Percentiles rank a stretch among this genome's conserved stretches.
Evolutionary conservation across 1,140 invertebrate genomes (phyloP).

Genomic region (Neotoxoptera formosana): DNA sequence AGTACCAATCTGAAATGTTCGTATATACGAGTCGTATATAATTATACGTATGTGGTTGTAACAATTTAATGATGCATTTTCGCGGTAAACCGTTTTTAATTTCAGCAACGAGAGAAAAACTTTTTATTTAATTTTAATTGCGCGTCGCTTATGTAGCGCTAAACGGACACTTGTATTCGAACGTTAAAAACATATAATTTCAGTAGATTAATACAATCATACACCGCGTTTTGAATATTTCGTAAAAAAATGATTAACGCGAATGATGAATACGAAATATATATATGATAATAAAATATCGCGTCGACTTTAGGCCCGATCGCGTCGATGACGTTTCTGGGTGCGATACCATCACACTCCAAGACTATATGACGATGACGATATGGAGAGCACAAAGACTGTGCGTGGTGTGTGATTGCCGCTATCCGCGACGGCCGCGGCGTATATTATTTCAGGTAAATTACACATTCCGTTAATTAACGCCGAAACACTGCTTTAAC

Average conservation of each 20-base stretch:
- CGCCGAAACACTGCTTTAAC: neutral
- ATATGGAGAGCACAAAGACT: neutral
- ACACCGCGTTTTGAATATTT: neutral
- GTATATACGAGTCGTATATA: neutral
- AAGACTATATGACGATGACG: no score
- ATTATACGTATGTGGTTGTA: neutral
- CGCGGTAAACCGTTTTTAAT: neutral
- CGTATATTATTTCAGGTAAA: slow-evolving; percentile 6
- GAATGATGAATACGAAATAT: neutral
- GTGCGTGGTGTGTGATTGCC: neutral
- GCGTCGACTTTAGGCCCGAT: neutral
- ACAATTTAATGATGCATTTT: neutral
- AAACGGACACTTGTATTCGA: neutral
- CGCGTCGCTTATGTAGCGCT: neutral
- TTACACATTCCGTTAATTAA: neutral
- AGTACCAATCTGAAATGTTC: neutral
- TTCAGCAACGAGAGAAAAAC: neutral
- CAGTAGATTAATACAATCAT: neutral
- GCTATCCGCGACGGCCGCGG: neutral
- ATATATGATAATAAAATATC: neutral
- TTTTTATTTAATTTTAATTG: slow-evolving; percentile 11
- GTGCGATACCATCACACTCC: neutral
- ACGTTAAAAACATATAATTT: neutral
- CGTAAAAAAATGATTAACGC: neutral
- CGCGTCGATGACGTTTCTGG: neutral